These are phyloP conservation scores for Thunnus albacares DNA, from an alignment of 2,797 vertebrate genomes.

Conservation along the genomic window DNA sequence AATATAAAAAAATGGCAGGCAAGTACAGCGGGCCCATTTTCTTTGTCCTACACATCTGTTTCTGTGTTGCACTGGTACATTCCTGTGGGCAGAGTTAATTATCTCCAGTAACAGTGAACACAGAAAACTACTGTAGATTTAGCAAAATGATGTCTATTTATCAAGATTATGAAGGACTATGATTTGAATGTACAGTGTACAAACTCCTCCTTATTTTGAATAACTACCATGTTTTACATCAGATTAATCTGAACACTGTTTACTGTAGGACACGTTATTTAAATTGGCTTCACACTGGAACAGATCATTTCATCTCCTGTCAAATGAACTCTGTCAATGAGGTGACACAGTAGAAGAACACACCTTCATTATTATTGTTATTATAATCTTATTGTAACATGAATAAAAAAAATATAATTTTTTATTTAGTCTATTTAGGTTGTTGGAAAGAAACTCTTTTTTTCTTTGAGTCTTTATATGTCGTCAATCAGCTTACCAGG, in stretches of 20 bases:
- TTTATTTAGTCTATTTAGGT: background rate
- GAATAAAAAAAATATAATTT: background rate
- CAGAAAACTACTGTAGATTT: no score
- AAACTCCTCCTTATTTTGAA: background rate
- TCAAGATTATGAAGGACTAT: background rate
- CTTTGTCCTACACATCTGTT: slow-evolving; percentile 10
- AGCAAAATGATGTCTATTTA: background rate
- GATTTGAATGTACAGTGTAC: background rate
- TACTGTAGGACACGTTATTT: background rate
- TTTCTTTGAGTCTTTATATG: slow-evolving; percentile 2
- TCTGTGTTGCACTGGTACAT: slow-evolving; percentile 25
- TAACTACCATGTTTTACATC: slow-evolving; percentile 9
- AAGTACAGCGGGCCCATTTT: slow-evolving; percentile 30
- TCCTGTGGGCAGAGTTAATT: slow-evolving; percentile 21
- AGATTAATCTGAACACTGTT: background rate
- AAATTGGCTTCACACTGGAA: background rate
- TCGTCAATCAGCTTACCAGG: background rate
- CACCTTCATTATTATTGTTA: background rate
- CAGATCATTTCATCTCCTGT: background rate
- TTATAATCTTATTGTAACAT: background rate
- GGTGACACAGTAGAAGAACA: background rate
- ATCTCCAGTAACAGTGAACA: background rate
- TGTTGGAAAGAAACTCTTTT: background rate
- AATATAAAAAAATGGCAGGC: slow-evolving; percentile 98
- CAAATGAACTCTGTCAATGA: background rate